A percentile compares a stretch with the other conserved stretches of the same genome.
Evolutionary conservation across 23 tunicate genomes (phyloP).

Genomic region (Halocynthia roretzi): DNA sequence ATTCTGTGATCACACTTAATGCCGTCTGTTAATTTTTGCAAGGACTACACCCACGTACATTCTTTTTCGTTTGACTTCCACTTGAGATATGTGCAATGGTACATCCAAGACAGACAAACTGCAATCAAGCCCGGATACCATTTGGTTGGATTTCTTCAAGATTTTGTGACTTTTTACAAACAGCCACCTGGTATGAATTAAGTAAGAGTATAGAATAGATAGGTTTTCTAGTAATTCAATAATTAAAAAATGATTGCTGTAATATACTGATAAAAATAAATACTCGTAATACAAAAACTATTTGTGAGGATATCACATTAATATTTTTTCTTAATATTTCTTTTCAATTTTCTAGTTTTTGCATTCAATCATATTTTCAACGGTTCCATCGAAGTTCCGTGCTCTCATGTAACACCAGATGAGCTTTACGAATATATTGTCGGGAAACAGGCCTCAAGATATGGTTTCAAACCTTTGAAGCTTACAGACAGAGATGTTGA

Average conservation of each 20-base stretch:
- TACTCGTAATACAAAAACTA: too few relatives aligned
- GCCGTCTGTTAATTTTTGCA: neutral
- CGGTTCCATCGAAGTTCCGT: constrained; percentile 1
- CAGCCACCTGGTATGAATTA: constrained; percentile 7
- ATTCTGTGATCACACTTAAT: neutral
- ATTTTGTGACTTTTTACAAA: constrained; percentile 19
- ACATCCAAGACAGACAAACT: constrained; percentile 24
- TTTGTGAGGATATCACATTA: too few relatives aligned
- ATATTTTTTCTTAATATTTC: too few relatives aligned
- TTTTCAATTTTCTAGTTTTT: constrained; percentile 1
- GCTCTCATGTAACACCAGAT: constrained; percentile 19
- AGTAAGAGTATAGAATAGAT: neutral
- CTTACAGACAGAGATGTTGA: neutral
- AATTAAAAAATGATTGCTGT: neutral
- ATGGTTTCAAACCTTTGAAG: constrained; percentile 19
- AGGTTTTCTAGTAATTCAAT: neutral
- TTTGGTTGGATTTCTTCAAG: constrained; percentile 30
- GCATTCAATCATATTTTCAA: constrained; percentile 9
- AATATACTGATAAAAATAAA: too few relatives aligned
- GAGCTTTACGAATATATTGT: constrained; percentile 20
- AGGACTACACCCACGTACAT: constrained; percentile 42
- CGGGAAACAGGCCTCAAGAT: constrained; percentile 5
- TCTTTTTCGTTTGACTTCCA: constrained; percentile 42
- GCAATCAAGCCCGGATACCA: constrained; percentile 26
- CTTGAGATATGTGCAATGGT: constrained; percentile 33